phyloP scores from a whole-genome alignment of 2,888 invertebrate genomes.

The Tachina lurida region DNA sequence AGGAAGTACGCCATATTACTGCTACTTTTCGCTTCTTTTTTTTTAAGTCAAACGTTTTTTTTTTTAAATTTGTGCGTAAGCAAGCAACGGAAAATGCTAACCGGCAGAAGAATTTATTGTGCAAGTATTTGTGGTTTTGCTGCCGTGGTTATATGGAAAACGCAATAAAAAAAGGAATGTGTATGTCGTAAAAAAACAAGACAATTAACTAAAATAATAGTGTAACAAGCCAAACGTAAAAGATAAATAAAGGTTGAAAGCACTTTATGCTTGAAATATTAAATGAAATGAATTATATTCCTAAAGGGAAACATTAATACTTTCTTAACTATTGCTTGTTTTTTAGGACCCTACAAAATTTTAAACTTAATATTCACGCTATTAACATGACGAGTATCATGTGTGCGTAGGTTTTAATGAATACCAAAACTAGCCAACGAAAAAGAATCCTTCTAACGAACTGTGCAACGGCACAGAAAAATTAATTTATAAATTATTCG shows the following conservation, averaged over 20 bases:
- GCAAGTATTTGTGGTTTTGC: not conserved
- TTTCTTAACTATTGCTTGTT: not conserved
- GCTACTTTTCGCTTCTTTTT: not conserved
- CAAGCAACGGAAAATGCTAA: constrained; percentile 8
- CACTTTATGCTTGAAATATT: not conserved
- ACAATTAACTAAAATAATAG: constrained; percentile 41
- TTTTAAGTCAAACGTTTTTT: not conserved
- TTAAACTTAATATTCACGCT: not conserved
- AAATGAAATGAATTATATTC: not conserved
- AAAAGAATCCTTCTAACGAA: too few relatives aligned
- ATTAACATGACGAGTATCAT: not conserved
- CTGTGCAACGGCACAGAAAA: too few relatives aligned
- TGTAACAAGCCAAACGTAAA: constrained; percentile 21
- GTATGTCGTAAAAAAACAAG: not conserved
- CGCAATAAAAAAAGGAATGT: not conserved
- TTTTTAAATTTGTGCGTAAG: constrained; percentile 59
- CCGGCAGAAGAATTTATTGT: not conserved
- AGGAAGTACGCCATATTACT: not conserved
- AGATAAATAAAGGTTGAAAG: constrained; percentile 22
- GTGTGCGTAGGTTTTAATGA: too few relatives aligned
- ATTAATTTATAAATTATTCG: too few relatives aligned
- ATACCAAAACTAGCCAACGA: too few relatives aligned
- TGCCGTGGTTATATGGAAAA: not conserved
- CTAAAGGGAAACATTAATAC: not conserved
- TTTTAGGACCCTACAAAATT: not conserved